phyloP scores from a whole-genome alignment of 2,797 vertebrate genomes.

The Cyprinella venusta region DNA sequence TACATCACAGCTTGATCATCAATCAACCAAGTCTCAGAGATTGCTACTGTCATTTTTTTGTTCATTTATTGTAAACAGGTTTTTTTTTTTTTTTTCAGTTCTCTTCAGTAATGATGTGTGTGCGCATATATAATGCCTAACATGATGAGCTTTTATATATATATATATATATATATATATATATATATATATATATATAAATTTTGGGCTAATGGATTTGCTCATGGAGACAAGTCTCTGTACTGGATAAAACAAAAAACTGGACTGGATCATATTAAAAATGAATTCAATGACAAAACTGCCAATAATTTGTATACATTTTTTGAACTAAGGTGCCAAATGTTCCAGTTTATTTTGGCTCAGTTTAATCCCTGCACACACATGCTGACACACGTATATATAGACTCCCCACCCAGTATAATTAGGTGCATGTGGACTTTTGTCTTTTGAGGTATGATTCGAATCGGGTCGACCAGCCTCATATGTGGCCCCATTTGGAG shows the following conservation, averaged over 20 bases:
- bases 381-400: slow-evolving; percentile 38
- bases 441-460: slow-evolving; percentile 58
- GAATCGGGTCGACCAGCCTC: slow-evolving; percentile 44
- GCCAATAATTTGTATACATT: not conserved
- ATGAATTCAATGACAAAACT: not conserved
- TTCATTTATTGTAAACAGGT: no score
- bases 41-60: no score
- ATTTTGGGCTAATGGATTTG: not conserved
- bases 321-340: not conserved
- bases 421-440: slow-evolving; percentile 59
- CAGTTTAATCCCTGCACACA: slow-evolving; percentile 14
- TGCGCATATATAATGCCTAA: not conserved
- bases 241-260: not conserved
- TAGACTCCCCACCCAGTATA: slow-evolving; percentile 46
- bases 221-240: not conserved
- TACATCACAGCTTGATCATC: no score
- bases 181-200: no score
- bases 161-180: no score
- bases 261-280: not conserved
- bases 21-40: no score
- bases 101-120: no score
- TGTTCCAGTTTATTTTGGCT: not conserved
- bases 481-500: slow-evolving; percentile 46
- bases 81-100: no score
- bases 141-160: not conserved